A percentile compares a stretch with the other conserved stretches of the same genome.
These are phyloP conservation scores for Xestia xanthographa DNA, from an alignment of 2,888 invertebrate species.

Conservation along the genomic window DNA sequence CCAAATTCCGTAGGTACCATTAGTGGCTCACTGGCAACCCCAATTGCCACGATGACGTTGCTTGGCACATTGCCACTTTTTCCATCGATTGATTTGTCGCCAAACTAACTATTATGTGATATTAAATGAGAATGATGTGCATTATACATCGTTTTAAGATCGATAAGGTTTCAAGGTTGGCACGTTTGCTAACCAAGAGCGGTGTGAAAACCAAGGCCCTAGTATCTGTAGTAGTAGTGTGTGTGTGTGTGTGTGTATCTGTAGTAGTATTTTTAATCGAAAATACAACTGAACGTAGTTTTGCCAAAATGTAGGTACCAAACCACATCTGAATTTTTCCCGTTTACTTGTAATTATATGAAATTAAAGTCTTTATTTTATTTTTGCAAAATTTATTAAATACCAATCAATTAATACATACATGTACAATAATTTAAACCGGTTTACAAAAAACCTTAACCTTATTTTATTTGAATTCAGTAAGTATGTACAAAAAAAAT, in stretches of 20 bases:
- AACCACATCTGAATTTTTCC: neutral
- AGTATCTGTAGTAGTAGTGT: too few species aligned
- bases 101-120: slow-evolving; percentile 27
- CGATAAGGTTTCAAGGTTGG: slow-evolving; percentile 37
- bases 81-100: slow-evolving; percentile 66
- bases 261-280: neutral
- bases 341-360: too few species aligned
- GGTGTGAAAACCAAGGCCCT: neutral
- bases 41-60: slow-evolving; percentile 58
- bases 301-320: neutral
- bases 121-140: slow-evolving; percentile 9
- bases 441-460: too few species aligned
- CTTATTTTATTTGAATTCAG: too few species aligned
- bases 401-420: too few species aligned
- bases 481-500: too few species aligned
- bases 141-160: slow-evolving; percentile 16
- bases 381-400: too few species aligned
- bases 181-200: neutral
- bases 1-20: slow-evolving; percentile 9
- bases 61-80: slow-evolving; percentile 71
- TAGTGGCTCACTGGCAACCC: neutral
- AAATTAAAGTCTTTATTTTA: too few species aligned
- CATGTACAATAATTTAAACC: too few species aligned
- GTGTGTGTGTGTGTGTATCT: too few species aligned
- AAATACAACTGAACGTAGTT: neutral